Evolutionary conservation across 2,888 invertebrate genomes (phyloP).

Genomic region (Ophion ventricosus): DNA sequence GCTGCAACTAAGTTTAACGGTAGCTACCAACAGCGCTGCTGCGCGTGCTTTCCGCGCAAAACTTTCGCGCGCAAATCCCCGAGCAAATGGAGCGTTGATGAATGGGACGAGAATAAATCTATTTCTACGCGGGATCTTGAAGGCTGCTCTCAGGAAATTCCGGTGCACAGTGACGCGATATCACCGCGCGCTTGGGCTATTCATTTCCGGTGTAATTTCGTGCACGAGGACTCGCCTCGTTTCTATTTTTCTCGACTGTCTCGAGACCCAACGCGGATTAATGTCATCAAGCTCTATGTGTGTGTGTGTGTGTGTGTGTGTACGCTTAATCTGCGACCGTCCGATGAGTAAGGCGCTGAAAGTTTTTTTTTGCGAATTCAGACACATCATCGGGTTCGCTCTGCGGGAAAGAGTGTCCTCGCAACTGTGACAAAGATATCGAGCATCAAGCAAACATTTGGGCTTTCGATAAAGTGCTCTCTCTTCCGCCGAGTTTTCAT

Average conservation of each 20-base stretch:
- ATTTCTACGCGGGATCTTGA: neutral
- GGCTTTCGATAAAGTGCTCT: neutral
- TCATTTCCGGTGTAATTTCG: neutral
- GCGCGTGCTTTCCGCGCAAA: neutral
- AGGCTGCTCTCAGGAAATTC: neutral
- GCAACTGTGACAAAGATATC: neutral
- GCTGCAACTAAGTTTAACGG: slow-evolving; percentile 25
- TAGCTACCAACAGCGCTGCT: neutral
- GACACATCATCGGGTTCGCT: neutral
- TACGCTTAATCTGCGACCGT: neutral
- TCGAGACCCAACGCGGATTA: neutral
- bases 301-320: too few relatives aligned
- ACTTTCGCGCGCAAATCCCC: slow-evolving; percentile 16
- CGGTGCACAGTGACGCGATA: neutral
- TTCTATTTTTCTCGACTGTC: neutral
- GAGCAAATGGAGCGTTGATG: slow-evolving; percentile 20
- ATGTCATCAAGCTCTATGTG: neutral
- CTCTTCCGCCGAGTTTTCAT: too few relatives aligned
- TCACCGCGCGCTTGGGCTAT: neutral
- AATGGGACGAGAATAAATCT: neutral
- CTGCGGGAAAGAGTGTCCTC: neutral
- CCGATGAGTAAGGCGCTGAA: neutral
- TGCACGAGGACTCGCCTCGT: neutral
- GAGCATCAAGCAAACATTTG: neutral
- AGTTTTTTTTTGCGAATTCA: neutral